Evolutionary conservation across 2,797 vertebrate genomes (phyloP).

Genomic region (Coregonus suidteri): DNA sequence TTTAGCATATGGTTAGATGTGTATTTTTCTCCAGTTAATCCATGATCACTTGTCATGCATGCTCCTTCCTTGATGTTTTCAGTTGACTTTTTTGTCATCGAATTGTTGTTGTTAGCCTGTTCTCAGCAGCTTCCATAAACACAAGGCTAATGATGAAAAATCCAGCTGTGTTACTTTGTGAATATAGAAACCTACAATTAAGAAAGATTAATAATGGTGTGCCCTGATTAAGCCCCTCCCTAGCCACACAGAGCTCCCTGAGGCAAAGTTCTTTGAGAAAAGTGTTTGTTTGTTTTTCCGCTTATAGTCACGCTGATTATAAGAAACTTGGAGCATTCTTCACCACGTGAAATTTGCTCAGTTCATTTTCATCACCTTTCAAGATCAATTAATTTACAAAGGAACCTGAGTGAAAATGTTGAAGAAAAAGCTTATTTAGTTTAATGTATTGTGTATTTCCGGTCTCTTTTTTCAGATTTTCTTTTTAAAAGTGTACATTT

Average conservation of each 20-base stretch:
- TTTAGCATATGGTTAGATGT: neutral
- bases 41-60: conserved; percentile 4
- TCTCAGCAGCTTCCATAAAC: conserved; percentile 45
- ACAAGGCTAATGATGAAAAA: conserved; percentile 66
- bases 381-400: conserved; percentile 41
- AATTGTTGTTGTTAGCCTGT: conserved; percentile 21
- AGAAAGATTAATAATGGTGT: conserved; percentile 74
- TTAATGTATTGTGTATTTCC: neutral
- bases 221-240: conserved; percentile 58
- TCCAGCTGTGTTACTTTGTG: conserved; percentile 56
- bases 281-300: conserved; percentile 74
- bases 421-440: neutral
- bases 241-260: conserved; percentile 31
- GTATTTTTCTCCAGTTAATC: neutral
- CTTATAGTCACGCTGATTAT: conserved; percentile 70
- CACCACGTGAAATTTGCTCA: conserved; percentile 26
- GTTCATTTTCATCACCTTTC: conserved; percentile 44
- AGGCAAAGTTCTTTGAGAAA: conserved; percentile 62
- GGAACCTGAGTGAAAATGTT: conserved; percentile 13
- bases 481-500: neutral
- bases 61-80: conserved; percentile 1
- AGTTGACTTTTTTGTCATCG: conserved; percentile 28
- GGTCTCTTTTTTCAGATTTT: neutral
- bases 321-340: conserved; percentile 58
- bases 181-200: conserved; percentile 72